Conservation (phyloP, 2,797 vertebrate species). For the Poecilia velifera region DNA sequence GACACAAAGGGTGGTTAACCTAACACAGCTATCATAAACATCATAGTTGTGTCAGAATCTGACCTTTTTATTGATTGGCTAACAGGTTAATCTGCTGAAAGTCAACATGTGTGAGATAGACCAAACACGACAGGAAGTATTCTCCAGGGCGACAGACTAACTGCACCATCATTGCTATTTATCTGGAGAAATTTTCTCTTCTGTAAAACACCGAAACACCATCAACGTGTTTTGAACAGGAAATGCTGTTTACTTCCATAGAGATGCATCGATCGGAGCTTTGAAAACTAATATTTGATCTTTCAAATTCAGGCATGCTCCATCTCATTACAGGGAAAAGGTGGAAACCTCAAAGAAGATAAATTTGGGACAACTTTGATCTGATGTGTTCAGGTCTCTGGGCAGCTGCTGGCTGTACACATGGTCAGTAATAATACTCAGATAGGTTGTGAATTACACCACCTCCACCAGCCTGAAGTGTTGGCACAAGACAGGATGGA, state of each 20-base stretch:
- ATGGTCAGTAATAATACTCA: background rate
- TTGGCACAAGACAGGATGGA: slow-evolving; percentile 1
- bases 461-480: background rate
- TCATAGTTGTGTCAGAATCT: background rate
- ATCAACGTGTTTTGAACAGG: background rate
- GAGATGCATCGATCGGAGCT: background rate
- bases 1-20: background rate
- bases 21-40: background rate
- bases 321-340: background rate
- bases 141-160: background rate
- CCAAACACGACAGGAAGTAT: background rate
- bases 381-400: background rate
- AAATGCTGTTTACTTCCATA: background rate
- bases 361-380: background rate
- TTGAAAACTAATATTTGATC: background rate
- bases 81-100: background rate
- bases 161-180: background rate
- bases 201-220: background rate
- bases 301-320: background rate
- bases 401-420: background rate
- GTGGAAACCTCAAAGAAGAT: background rate
- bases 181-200: background rate
- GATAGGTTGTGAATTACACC: background rate
- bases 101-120: background rate
- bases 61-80: background rate